Percentiles rank a stretch among this genome's conserved stretches.
Conservation (phyloP, 2,888 invertebrate genomes). For the Drosophila pegasa region DNA sequence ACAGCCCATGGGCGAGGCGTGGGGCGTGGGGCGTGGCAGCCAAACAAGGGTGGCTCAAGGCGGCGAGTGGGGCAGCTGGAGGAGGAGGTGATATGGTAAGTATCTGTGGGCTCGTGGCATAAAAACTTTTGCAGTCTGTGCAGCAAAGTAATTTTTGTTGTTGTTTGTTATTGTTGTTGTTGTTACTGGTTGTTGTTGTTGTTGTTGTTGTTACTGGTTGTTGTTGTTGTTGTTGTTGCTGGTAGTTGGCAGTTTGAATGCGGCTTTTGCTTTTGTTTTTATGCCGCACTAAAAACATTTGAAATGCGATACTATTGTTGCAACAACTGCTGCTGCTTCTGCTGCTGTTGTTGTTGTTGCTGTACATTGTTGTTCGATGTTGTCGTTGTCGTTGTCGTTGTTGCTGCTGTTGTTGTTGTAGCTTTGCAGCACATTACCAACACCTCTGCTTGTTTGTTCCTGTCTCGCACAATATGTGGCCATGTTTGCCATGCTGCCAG, state of each 20-base stretch:
- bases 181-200: constrained; percentile 44
- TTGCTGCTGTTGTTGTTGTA: constrained; percentile 32
- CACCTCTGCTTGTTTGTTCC: constrained; percentile 58
- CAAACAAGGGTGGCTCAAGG: constrained; percentile 31
- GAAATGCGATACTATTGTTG: constrained; percentile 78
- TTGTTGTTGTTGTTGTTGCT: constrained; percentile 43
- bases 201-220: constrained; percentile 39
- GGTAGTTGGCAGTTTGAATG: constrained; percentile 72
- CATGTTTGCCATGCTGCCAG: constrained; percentile 74
- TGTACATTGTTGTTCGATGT: constrained; percentile 29
- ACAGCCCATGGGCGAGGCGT: background rate
- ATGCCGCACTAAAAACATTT: constrained; percentile 77
- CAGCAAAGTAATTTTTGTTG: constrained; percentile 49
- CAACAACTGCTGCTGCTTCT: constrained; percentile 58
- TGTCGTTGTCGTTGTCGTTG: constrained; percentile 11
- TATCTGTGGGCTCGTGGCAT: constrained; percentile 51
- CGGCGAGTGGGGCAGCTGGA: background rate
- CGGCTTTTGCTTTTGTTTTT: constrained; percentile 77
- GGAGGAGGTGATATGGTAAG: constrained; percentile 33
- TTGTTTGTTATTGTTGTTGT: constrained; percentile 30
- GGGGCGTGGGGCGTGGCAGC: background rate
- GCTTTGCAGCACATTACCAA: constrained; percentile 66
- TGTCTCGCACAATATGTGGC: constrained; percentile 79
- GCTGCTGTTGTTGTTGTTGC: constrained; percentile 19
- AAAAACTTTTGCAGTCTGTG: constrained; percentile 75